Conservation (phyloP, 2,113 vertebrate species). For the Myodes glareolus region DNA sequence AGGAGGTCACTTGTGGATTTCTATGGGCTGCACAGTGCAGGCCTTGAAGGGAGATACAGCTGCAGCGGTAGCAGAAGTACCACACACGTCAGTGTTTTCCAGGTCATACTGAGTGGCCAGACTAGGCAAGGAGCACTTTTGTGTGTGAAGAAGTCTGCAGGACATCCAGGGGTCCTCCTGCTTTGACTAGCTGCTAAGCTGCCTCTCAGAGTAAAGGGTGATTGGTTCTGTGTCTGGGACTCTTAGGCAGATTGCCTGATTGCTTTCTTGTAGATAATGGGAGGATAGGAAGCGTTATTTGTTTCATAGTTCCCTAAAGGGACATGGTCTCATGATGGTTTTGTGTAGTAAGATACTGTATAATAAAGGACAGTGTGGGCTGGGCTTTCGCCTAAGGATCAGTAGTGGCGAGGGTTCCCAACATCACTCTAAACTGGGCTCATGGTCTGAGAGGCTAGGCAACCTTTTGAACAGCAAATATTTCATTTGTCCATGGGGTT, state of each 20-base stretch:
- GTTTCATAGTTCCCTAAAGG: no score
- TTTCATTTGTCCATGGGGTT: neutral
- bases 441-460: neutral
- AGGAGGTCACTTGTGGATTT: neutral
- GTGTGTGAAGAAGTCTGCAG: neutral
- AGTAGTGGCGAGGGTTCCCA: neutral
- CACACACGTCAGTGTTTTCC: neutral
- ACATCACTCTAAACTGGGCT: neutral
- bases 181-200: neutral
- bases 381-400: neutral
- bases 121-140: neutral
- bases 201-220: neutral
- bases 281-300: no score
- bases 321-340: neutral
- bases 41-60: neutral
- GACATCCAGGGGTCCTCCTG: no score
- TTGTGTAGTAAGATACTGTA: neutral
- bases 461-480: neutral
- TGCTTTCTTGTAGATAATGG: neutral
- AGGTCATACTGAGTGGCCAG: no score
- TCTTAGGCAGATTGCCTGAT: neutral
- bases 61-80: no score
- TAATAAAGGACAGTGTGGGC: no score
- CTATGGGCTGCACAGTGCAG: neutral
- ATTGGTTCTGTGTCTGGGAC: neutral